Conservation (phyloP, 2,797 vertebrate genomes). For the Centroberyx gerrardi region DNA sequence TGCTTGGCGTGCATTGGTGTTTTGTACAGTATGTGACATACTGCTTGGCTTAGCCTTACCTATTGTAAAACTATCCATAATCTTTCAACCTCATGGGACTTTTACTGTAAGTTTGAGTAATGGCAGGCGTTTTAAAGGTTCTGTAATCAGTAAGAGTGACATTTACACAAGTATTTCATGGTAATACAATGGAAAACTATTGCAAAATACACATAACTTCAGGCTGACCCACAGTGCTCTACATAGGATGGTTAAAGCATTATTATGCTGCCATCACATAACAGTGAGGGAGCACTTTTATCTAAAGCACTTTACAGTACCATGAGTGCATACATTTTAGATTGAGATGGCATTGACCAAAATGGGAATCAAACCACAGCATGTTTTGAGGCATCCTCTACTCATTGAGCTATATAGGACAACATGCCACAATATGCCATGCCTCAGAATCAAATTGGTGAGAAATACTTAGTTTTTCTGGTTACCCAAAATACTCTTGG, state of each 20-base stretch:
- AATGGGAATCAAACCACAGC: not conserved
- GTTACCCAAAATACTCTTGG: conserved; percentile 12
- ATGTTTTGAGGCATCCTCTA: not conserved
- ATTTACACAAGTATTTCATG: conserved; percentile 45
- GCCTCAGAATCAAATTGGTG: not conserved
- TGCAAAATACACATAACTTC: conserved; percentile 12
- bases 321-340: not conserved
- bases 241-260: not conserved
- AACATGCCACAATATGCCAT: not conserved
- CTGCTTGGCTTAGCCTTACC: conserved; percentile 58
- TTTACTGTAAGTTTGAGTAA: conserved; percentile 54
- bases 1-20: conserved; percentile 52
- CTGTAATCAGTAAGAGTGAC: conserved; percentile 17
- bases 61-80: conserved; percentile 66
- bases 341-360: too few relatives aligned
- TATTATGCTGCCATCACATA: conserved; percentile 27
- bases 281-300: conserved; percentile 23
- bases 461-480: conserved; percentile 13
- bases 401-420: not conserved
- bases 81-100: conserved; percentile 53
- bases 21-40: conserved; percentile 69
- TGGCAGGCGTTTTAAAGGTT: conserved; percentile 31
- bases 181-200: conserved; percentile 39
- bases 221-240: conserved; percentile 8
- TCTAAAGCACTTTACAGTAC: conserved; percentile 2